Base-by-base conservation (phyloP, 2,888 invertebrate species). In the Lithophane semibrunnea region DNA sequence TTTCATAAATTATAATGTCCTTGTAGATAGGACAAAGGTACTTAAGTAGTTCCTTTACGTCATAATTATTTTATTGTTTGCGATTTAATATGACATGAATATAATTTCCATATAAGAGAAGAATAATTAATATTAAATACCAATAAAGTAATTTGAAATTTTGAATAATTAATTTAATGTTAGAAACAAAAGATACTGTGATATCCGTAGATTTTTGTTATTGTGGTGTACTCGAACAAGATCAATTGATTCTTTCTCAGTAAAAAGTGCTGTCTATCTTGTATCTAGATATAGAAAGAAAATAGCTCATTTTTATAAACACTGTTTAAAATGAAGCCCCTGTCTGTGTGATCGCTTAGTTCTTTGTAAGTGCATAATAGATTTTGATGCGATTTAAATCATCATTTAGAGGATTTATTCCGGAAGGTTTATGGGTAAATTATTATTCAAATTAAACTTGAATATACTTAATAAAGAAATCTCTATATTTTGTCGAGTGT, bases 11-110 rank as follows among this genome's bases (percentile, higher is more conserved):
- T n/a, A 56, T 16, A 66, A 18, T 54, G 52, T 65, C 71, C 75
- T 77, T 65, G 58, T 64, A 74, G 74, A 79, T 76, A 82, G 67
- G 37, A 37, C 37, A 37, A 2, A 37, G 37, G 37, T 37, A 37
- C 65, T 67, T 44, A 61, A 63, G 54, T 37, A 37, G 37, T 37
- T 37, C 37, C 37, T 52, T 71, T 61, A 60, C 72, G 71, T 83
- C 72, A 77, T 81, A 61, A 73, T 69, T 66, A 65, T 80, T 77
- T 70, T 54, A 72, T 81, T 77, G 47, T 77, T 69, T 49, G 52
- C 54, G n/a, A 69, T 72, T 37, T 67, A 54, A 68, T 47, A 54
- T 63, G 24, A 71, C 9, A 66, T 63, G 44, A 54, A 61, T 75
- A 65, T 65, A 65, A 72, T 69, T 68, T 52, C 18, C 54, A 65